These are phyloP conservation scores for Anguilla marmorata DNA, from an alignment of 2,797 vertebrate genomes.

Conservation along the genomic window DNA sequence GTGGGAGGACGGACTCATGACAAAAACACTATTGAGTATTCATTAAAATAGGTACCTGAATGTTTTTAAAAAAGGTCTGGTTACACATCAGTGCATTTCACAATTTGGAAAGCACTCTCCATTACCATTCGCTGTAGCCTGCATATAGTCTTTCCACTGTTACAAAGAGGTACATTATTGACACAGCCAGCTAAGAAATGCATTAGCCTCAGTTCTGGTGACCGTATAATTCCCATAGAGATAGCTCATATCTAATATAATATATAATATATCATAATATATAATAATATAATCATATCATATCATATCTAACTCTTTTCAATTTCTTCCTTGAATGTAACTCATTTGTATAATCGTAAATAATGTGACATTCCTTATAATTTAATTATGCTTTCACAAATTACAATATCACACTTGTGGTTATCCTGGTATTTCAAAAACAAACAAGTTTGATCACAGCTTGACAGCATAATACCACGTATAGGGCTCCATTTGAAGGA, in stretches of 20 bases:
- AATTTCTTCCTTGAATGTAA: neutral
- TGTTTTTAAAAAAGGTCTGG: neutral
- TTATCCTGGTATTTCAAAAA: neutral
- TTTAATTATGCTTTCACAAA: neutral
- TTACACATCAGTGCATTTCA: neutral
- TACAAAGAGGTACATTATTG: constrained; percentile 11
- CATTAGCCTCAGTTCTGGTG: neutral
- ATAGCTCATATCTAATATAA: neutral
- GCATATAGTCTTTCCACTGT: constrained; percentile 3
- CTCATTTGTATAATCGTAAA: neutral
- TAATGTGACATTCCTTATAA: neutral
- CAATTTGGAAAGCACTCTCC: constrained; percentile 4
- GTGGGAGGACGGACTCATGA: neutral
- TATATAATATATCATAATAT: too few relatives aligned
- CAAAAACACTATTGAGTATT: neutral
- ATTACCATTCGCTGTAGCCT: neutral
- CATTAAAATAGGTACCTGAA: neutral
- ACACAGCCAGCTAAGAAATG: constrained; percentile 1
- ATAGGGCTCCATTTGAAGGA: neutral
- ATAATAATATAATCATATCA: too few relatives aligned
- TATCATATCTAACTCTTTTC: too few relatives aligned
- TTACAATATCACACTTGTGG: neutral
- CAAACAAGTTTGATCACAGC: neutral
- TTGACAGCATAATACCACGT: neutral
- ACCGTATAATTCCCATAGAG: neutral